These are phyloP conservation scores for Apis florea DNA, from an alignment of 1,140 invertebrate genomes.

Conservation along the genomic window DNA sequence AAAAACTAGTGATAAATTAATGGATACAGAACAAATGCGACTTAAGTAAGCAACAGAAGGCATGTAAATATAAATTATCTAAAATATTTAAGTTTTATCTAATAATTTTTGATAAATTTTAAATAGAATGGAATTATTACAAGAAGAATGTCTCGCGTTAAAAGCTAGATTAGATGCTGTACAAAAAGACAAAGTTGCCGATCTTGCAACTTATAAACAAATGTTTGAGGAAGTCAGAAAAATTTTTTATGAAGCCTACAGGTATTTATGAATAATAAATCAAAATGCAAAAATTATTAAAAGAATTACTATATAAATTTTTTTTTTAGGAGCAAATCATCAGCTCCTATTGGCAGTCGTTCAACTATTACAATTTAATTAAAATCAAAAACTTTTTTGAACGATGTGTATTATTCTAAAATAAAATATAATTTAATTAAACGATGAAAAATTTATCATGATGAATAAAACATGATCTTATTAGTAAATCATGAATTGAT, in stretches of 20 bases:
- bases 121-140: conserved; percentile 72
- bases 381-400: not conserved
- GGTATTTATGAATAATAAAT: conserved; percentile 46
- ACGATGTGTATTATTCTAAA: not conserved
- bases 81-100: not conserved
- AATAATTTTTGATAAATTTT: conserved; percentile 4
- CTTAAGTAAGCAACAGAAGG: conserved; percentile 60
- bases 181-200: conserved; percentile 72
- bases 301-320: not conserved
- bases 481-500: not conserved
- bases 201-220: conserved; percentile 68
- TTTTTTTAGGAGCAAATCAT: conserved; percentile 33
- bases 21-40: conserved; percentile 59
- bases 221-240: conserved; percentile 70
- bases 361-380: conserved; percentile 56
- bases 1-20: not conserved
- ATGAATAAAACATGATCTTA: not conserved
- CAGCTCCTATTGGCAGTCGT: conserved; percentile 23
- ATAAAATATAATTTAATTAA: not conserved
- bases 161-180: conserved; percentile 73
- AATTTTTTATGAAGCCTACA: conserved; percentile 70
- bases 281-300: not conserved
- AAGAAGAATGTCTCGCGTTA: conserved; percentile 76
- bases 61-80: not conserved
- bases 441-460: not conserved